Evolutionary conservation across 2,888 invertebrate species (phyloP).

Genomic region (Monoplex corrugatus): DNA sequence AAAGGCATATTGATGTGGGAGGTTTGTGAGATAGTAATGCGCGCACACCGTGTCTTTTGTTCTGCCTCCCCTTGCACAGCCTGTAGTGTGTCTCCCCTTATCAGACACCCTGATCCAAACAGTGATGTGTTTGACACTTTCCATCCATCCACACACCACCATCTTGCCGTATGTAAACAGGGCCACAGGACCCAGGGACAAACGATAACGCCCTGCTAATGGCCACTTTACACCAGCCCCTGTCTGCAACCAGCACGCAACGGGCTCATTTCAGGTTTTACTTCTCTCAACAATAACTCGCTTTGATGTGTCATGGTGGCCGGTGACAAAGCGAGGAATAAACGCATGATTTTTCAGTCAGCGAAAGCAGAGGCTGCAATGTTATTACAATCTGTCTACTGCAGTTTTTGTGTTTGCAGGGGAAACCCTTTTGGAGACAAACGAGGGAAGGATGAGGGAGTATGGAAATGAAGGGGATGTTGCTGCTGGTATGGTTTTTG

Average conservation of each 20-base stretch:
- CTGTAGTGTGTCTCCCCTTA: too few species aligned
- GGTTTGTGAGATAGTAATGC: too few species aligned
- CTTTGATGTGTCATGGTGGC: slow-evolving; percentile 47
- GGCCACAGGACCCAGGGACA: neutral
- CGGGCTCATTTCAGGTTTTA: neutral
- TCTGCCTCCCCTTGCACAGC: too few species aligned
- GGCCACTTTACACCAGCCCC: neutral
- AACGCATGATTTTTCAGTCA: slow-evolving; percentile 48
- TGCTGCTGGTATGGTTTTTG: neutral
- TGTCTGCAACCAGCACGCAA: too few species aligned
- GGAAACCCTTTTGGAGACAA: slow-evolving; percentile 33
- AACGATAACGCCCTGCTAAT: neutral
- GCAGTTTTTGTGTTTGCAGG: slow-evolving; percentile 42
- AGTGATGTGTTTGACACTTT: slow-evolving; percentile 7
- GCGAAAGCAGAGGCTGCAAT: slow-evolving; percentile 27
- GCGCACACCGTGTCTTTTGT: too few species aligned
- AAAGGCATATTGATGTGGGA: too few species aligned
- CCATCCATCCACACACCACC: neutral
- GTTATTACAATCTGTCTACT: slow-evolving; percentile 50
- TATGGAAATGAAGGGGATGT: slow-evolving; percentile 41
- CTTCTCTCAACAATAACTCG: neutral
- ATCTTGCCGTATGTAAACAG: neutral
- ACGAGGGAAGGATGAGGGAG: slow-evolving; percentile 45
- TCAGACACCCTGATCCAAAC: neutral
- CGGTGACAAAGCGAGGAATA: slow-evolving; percentile 47